Conservation (phyloP, 2,888 invertebrate species). For the Proisotoma minuta region DNA sequence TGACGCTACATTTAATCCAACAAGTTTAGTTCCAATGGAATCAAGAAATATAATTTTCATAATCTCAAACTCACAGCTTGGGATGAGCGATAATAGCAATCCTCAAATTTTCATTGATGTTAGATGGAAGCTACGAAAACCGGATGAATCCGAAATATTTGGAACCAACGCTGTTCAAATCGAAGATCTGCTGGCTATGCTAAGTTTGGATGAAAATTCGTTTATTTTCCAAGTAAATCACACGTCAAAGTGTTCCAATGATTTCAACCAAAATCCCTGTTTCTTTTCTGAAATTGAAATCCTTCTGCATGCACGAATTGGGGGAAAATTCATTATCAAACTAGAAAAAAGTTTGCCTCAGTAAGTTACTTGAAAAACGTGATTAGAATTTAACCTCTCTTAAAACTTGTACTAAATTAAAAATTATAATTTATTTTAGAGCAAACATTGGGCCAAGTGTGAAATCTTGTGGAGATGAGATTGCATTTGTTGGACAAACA, state of each 20-base stretch:
- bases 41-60: conserved; percentile 31
- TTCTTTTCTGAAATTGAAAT: conserved; percentile 27
- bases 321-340: conserved; percentile 29
- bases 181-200: conserved; percentile 1
- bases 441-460: conserved; percentile 21
- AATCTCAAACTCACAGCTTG: conserved; percentile 6
- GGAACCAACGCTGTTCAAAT: too few relatives aligned
- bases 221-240: conserved; percentile 41
- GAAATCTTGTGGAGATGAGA: conserved; percentile 26
- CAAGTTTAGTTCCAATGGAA: conserved; percentile 14
- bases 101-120: too few relatives aligned
- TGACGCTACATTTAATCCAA: neutral
- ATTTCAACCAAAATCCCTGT: conserved; percentile 20
- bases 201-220: conserved; percentile 12
- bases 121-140: neutral
- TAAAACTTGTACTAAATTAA: neutral
- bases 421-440: neutral
- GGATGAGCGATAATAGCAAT: too few relatives aligned
- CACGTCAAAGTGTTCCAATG: conserved; percentile 10
- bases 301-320: conserved; percentile 25
- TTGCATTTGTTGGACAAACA: conserved; percentile 39
- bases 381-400: neutral
- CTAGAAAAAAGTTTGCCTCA: conserved; percentile 24
- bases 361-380: conserved; percentile 13
- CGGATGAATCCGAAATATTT: neutral